phyloP scores from a whole-genome alignment of 1,140 invertebrate genomes.

The Drosophila tropicalis region DNA sequence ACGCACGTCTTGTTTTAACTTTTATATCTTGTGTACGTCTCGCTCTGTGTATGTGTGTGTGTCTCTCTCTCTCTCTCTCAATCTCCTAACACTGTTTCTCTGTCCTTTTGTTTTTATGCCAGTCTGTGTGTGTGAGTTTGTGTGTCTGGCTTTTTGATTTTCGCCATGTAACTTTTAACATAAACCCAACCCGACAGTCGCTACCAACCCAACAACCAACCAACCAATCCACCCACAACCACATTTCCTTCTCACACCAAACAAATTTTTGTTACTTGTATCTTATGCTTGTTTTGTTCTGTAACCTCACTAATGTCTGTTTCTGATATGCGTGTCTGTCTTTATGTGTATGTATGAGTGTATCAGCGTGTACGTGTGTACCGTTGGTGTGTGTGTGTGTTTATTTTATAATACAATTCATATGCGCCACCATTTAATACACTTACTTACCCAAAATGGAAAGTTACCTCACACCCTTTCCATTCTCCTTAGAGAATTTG shows the following conservation, averaged over 20 bases:
- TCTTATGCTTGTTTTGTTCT: slow-evolving; percentile 36
- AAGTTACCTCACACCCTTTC: background rate
- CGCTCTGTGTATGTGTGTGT: slow-evolving; percentile 21
- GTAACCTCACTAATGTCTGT: slow-evolving; percentile 50
- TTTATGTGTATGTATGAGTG: slow-evolving; percentile 25
- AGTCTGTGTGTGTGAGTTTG: slow-evolving; percentile 25
- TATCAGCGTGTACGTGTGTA: slow-evolving; percentile 31
- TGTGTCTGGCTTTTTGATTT: slow-evolving; percentile 60
- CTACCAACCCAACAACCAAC: slow-evolving; percentile 36
- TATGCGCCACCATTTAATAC: slow-evolving; percentile 41
- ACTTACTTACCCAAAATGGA: slow-evolving; percentile 27
- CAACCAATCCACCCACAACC: background rate
- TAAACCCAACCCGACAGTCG: slow-evolving; percentile 34
- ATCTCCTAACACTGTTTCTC: slow-evolving; percentile 12
- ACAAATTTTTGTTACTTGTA: background rate
- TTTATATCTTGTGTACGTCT: slow-evolving; percentile 36
- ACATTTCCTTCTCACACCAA: background rate
- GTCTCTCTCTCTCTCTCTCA: slow-evolving; percentile 15
- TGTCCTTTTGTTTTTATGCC: slow-evolving; percentile 27
- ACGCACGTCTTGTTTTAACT: slow-evolving; percentile 61
- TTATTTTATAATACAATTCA: slow-evolving; percentile 29
- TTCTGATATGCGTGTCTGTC: slow-evolving; percentile 22
- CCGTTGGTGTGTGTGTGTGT: slow-evolving; percentile 31
- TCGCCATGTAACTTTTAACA: slow-evolving; percentile 49
- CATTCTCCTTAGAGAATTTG: slow-evolving; percentile 21